These are phyloP conservation scores for Acrocephalus scirpaceus DNA, from an alignment of 2,797 vertebrate genomes.

Conservation along the genomic window DNA sequence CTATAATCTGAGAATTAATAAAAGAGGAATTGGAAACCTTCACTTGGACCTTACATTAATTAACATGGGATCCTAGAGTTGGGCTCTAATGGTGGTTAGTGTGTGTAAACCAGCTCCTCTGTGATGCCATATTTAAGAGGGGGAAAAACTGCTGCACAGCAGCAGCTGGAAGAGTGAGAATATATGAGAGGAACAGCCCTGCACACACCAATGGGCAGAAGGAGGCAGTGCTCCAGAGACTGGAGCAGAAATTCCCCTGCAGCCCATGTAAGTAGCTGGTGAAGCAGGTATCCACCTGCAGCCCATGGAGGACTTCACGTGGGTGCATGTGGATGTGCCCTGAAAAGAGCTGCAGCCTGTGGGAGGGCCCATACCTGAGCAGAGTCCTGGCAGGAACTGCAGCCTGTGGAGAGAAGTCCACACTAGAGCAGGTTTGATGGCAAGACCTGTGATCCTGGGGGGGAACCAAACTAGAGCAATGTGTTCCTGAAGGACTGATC, in stretches of 20 bases:
- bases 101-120: background rate
- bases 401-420: background rate
- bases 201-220: background rate
- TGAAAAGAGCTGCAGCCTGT: background rate
- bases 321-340: background rate
- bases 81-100: too few species aligned
- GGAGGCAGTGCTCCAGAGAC: background rate
- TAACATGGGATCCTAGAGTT: rapidly evolving
- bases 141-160: background rate
- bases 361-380: rapidly evolving
- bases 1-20: background rate
- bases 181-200: background rate
- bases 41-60: background rate
- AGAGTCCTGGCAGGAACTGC: background rate
- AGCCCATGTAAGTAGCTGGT: background rate
- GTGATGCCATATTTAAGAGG: background rate
- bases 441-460: background rate
- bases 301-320: rapidly evolving
- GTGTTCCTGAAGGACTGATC: background rate
- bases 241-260: background rate
- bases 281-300: background rate
- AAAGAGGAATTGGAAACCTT: background rate
- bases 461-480: background rate
- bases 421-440: rapidly evolving
- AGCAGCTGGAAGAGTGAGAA: background rate